Percentiles rank a stretch among this genome's conserved stretches.
Evolutionary conservation across 2,888 invertebrate species (phyloP).

Genomic region (Tricholauxania praeusta): DNA sequence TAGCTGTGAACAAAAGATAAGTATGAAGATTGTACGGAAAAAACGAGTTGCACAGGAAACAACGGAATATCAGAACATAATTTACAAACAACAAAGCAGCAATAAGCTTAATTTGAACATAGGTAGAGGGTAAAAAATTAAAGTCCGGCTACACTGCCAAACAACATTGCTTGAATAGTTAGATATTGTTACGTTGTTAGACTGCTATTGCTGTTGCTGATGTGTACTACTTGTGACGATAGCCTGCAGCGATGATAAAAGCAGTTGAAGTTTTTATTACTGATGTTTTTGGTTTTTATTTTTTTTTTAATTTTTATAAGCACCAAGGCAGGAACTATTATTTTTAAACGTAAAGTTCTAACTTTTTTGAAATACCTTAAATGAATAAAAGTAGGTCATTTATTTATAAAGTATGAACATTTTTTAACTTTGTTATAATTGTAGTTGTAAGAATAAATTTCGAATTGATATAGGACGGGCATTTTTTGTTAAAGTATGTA

Average conservation of each 20-base stretch:
- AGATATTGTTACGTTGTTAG: neutral
- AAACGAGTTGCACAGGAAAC: neutral
- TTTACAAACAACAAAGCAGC: neutral
- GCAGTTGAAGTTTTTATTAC: conserved; percentile 1
- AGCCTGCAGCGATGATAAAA: no score
- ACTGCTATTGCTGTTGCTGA: conserved; percentile 3
- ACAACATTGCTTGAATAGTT: neutral
- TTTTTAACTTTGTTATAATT: no score
- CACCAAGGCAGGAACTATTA: neutral
- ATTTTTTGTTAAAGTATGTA: no score
- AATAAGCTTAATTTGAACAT: no score
- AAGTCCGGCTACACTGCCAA: conserved; percentile 11
- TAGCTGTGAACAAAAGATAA: neutral
- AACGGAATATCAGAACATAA: neutral
- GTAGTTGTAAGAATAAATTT: no score
- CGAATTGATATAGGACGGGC: no score
- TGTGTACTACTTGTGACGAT: neutral
- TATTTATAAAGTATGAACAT: no score
- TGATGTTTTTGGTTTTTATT: neutral
- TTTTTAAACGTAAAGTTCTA: no score
- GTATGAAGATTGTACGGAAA: neutral
- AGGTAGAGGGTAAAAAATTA: neutral
- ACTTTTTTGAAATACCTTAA: no score
- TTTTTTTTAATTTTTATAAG: neutral
- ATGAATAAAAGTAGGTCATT: no score